Evolutionary conservation across 2,113 vertebrate species (phyloP), one percentile per base, ranked within the genome.

Genomic region (Labrus mixtus): DNA sequence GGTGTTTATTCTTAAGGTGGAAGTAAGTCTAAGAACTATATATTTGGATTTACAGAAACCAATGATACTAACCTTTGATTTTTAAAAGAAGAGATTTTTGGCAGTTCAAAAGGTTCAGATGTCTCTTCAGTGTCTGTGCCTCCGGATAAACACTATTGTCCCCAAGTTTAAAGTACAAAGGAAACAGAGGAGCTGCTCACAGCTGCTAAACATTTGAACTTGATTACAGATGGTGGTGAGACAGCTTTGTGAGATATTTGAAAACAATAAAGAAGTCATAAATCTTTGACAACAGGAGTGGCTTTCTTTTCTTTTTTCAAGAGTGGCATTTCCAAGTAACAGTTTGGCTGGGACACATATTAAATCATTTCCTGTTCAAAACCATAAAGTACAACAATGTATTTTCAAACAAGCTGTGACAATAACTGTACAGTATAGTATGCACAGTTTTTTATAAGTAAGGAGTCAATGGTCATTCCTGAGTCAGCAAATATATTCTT

Each of bases 181-280:
- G 74, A 68, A 51, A 51, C 23, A 46, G 57, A 39, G 20, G 23
- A 65, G 41, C 67, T 41, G 76, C 70, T 68, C 57, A 71, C 76
- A 78, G 57, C 76, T 82, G 76, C 57, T 72, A 71, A 68, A 51
- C 17, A 48, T 29, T 55, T 56, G 0, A 63, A 71, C 74, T 56
- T 29, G 75, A 66, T 72, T 56, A 50, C 57, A 68, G 53, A 41
- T 62, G 62, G 61, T 61, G 61, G 48, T 66, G 58, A 76, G 63
- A 48, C 15, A 73, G 54, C 53, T 64, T 41, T 56, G 60, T 23
- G 51, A 71, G 55, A 63, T n/a, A 33, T 58, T 63, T 46, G 66
- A 62, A 86, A 74, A 82, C 83, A 74, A 82, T 51, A 43, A 66
- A 50, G 67, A 36, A 68, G 46, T 54, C 69, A 68, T 79, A 76